Evolutionary conservation across 1,140 invertebrate species (phyloP).

Genomic region (Gryllus bimaculatus): DNA sequence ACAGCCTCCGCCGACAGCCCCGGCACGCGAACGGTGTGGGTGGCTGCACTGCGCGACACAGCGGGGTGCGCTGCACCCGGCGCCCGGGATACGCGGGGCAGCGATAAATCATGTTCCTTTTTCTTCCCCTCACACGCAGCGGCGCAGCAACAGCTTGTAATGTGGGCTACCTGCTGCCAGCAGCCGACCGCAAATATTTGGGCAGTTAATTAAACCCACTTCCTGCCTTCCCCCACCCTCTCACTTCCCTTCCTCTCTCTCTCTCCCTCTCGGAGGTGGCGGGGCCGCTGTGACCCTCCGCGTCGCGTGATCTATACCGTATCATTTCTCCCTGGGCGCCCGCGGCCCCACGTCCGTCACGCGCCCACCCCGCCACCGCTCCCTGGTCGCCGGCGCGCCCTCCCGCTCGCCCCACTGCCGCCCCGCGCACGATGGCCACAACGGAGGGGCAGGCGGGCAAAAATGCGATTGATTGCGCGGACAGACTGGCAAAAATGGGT

Average conservation of each 20-base stretch:
- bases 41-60: neutral
- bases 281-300: neutral
- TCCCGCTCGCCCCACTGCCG: neutral
- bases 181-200: constrained; percentile 3
- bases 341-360: neutral
- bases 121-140: neutral
- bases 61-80: neutral
- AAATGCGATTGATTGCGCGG: no score
- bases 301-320: neutral
- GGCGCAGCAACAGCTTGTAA: neutral
- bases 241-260: neutral
- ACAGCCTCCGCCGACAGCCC: no score
- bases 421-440: no score
- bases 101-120: neutral
- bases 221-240: neutral
- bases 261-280: neutral
- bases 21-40: neutral
- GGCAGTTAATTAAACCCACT: neutral
- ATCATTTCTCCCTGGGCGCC: neutral
- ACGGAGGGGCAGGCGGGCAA: no score
- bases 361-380: neutral
- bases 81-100: no score
- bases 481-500: no score
- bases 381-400: neutral
- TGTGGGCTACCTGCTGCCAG: neutral